Evolutionary conservation across 2,113 vertebrate species (phyloP).

Genomic region (Pseudonaja textilis): DNA sequence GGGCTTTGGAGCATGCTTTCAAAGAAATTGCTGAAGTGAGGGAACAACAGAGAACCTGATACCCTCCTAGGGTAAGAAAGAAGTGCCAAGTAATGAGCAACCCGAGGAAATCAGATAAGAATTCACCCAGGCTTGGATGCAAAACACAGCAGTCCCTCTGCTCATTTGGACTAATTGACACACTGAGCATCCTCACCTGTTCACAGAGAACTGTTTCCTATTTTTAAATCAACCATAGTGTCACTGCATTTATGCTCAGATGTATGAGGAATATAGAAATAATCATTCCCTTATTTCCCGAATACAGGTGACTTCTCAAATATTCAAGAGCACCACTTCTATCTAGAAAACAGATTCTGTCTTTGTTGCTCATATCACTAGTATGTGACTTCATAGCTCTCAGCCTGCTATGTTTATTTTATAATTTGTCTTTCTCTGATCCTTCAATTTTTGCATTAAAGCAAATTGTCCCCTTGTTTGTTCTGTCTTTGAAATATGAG

Average conservation of each 20-base stretch:
- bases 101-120: background rate
- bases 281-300: background rate
- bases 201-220: background rate
- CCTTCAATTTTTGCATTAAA: background rate
- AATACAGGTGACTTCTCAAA: background rate
- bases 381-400: background rate
- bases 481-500: slow-evolving; percentile 8
- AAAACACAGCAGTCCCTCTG: background rate
- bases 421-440: background rate
- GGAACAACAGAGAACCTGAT: background rate
- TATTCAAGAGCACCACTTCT: background rate
- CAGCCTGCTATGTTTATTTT: background rate
- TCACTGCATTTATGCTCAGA: background rate
- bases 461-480: background rate
- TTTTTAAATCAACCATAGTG: background rate
- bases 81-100: background rate
- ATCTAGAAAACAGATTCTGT: background rate
- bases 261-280: too few relatives aligned
- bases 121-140: background rate
- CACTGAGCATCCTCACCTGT: background rate
- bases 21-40: background rate
- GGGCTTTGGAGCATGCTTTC: background rate
- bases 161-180: background rate
- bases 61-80: background rate
- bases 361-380: background rate